Evolutionary conservation across 92 coral and sea anemone species (phyloP).

Genomic region (Parazoanthus atlanticus): DNA sequence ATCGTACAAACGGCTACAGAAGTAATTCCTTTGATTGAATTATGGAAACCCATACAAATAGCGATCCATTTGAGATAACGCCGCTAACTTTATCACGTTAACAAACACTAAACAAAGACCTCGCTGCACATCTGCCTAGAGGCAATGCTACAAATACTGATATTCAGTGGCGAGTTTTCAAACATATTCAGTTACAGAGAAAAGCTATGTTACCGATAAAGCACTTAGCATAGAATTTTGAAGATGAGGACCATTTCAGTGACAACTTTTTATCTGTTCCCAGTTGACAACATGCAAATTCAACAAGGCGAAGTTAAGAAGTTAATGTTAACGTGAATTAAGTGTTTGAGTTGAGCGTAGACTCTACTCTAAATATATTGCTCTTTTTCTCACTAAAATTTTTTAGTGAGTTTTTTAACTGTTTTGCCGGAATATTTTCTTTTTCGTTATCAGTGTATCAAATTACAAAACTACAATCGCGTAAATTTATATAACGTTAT

Average conservation of each 20-base stretch:
- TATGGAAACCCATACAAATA: neutral
- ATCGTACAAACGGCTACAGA: neutral
- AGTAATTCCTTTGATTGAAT: neutral
- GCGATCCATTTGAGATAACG: slow-evolving; percentile 4
- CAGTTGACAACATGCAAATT: neutral
- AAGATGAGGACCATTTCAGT: neutral
- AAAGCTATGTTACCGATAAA: no score
- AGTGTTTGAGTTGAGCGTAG: no score
- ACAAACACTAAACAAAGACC: slow-evolving; percentile 7
- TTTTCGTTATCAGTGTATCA: neutral
- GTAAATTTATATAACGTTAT: neutral
- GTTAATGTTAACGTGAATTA: no score
- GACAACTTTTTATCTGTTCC: neutral
- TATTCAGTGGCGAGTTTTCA: neutral
- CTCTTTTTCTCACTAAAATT: neutral
- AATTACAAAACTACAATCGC: neutral
- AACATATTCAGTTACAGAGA: neutral
- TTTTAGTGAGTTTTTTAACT: no score
- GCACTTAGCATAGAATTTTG: neutral
- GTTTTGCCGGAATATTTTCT: neutral
- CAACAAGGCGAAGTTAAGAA: no score
- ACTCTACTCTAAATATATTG: neutral
- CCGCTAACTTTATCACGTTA: slow-evolving; percentile 7
- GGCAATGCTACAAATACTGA: neutral
- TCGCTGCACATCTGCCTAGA: neutral